A percentile compares a stretch with the other conserved stretches of the same genome.
phyloP scores from a whole-genome alignment of 2,797 vertebrate genomes.

The Xiphorhynchus erythropygius region DNA sequence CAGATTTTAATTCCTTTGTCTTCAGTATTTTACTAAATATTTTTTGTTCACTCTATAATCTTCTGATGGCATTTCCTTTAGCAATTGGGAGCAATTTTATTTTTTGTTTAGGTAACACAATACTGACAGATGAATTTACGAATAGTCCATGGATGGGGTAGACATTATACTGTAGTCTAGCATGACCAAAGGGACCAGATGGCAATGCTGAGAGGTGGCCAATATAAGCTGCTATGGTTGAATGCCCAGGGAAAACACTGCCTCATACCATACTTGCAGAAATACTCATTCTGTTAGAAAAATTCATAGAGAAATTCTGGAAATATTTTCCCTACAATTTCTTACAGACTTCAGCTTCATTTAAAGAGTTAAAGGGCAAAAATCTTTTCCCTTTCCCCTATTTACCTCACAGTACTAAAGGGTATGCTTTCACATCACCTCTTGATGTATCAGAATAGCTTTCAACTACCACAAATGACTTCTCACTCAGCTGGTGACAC shows the following conservation, averaged over 20 bases:
- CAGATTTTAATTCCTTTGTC: constrained; percentile 11
- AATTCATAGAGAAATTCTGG: background rate
- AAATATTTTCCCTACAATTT: background rate
- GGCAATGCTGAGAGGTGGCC: background rate
- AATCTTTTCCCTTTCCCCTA: background rate
- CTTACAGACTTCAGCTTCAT: background rate
- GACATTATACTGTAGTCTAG: background rate
- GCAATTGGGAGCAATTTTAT: background rate
- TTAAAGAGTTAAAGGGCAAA: background rate
- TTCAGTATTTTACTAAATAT: background rate
- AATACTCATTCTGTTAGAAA: background rate
- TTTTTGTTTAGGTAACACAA: background rate
- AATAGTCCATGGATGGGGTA: background rate
- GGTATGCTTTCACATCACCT: background rate
- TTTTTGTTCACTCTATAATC: background rate
- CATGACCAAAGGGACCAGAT: background rate
- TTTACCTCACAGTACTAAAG: background rate
- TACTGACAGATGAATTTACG: background rate
- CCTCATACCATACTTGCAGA: background rate
- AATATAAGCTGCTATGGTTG: background rate
- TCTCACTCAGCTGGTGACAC: background rate
- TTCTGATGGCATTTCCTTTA: background rate
- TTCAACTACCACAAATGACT: background rate
- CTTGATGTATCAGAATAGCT: background rate
- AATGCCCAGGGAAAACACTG: background rate